A percentile compares a stretch with the other conserved stretches of the same genome.
Conservation (phyloP, 1,140 invertebrate species). For the Palaemon carinicauda region DNA sequence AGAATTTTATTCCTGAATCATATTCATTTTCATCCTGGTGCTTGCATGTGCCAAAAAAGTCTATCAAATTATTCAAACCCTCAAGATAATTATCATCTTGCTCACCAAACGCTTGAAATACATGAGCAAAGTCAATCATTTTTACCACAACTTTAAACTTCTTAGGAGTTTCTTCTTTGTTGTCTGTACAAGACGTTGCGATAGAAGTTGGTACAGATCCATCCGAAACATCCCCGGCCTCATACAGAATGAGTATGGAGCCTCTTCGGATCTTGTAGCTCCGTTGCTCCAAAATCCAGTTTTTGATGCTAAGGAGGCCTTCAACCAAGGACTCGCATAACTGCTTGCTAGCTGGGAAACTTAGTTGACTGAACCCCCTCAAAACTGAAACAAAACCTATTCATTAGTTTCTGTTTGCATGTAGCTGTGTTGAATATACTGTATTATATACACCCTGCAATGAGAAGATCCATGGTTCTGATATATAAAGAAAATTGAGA, state of each 20-base stretch:
- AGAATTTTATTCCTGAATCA: too few species aligned
- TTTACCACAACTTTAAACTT: constrained; percentile 6
- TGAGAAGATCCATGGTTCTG: too few species aligned
- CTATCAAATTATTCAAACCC: constrained; percentile 28
- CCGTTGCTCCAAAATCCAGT: constrained; percentile 15
- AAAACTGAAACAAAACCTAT: neutral
- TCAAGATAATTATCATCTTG: constrained; percentile 37
- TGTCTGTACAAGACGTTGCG: too few species aligned
- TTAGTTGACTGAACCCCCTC: neutral
- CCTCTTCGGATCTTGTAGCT: constrained; percentile 24
- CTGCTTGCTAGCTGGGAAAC: neutral
- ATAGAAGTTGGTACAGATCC: too few species aligned
- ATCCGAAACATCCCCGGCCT: neutral
- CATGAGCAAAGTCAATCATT: constrained; percentile 48
- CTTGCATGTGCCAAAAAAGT: neutral
- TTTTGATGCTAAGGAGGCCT: neutral
- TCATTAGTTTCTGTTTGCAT: too few species aligned
- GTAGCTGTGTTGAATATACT: too few species aligned
- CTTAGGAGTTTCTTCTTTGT: too few species aligned
- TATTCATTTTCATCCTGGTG: too few species aligned
- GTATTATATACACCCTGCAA: too few species aligned
- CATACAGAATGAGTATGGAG: constrained; percentile 33
- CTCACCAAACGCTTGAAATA: constrained; percentile 16
- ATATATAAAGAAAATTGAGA: too few species aligned
- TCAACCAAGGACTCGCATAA: neutral